These are phyloP conservation scores for Bombylius major DNA, from an alignment of 2,888 invertebrate species.

Conservation along the genomic window DNA sequence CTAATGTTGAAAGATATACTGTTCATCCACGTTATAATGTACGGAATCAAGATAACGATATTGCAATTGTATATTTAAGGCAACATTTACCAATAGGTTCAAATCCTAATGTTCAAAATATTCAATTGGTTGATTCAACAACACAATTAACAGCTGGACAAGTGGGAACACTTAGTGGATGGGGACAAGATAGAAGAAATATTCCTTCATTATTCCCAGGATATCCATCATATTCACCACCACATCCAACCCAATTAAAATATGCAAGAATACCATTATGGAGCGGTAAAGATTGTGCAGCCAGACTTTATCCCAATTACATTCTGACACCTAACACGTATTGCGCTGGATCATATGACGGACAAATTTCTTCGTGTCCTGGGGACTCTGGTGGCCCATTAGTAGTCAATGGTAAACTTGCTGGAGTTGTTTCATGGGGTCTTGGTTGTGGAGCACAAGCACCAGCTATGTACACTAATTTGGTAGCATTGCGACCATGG, in stretches of 20 bases:
- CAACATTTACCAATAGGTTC: conserved; percentile 20
- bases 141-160: conserved; percentile 27
- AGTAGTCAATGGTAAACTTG: neutral
- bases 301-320: no score
- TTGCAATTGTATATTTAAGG: conserved; percentile 26
- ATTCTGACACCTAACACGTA: neutral
- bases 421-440: conserved; percentile 2
- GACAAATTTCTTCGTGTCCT: neutral
- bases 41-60: conserved; percentile 28
- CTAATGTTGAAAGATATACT: conserved; percentile 22
- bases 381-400: conserved; percentile 8
- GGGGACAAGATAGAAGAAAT: conserved; percentile 19
- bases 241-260: no score
- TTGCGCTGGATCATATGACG: neutral
- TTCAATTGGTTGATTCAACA: conserved; percentile 22
- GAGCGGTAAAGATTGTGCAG: neutral
- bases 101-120: conserved; percentile 18
- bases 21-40: conserved; percentile 31
- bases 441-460: conserved; percentile 16
- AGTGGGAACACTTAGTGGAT: conserved; percentile 30
- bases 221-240: no score
- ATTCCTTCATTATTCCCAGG: no score
- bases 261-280: no score
- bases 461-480: no score
- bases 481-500: no score